These are phyloP conservation scores for Takifugu bimaculatus DNA, from an alignment of 2,113 vertebrate species.

Conservation along the genomic window DNA sequence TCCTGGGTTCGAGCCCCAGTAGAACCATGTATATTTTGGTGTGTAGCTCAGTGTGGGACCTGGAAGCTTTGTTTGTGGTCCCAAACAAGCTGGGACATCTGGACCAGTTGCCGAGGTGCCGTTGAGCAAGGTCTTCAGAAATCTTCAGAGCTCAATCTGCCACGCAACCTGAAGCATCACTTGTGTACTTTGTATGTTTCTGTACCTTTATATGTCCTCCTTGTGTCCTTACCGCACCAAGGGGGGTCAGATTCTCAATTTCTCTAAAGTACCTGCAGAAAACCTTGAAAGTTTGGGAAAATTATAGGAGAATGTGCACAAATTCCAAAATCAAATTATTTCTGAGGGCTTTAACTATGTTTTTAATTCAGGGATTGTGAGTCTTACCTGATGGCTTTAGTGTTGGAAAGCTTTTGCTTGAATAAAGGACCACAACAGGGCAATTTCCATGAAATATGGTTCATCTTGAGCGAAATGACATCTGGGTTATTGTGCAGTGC, in stretches of 20 bases:
- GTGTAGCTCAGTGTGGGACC: no score
- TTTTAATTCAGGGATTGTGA: no score
- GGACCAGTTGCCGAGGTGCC: background rate
- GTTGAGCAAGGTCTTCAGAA: background rate
- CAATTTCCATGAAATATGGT: conserved; percentile 5
- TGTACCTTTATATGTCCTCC: no score
- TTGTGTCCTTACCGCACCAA: no score
- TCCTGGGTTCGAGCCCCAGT: conserved; percentile 99
- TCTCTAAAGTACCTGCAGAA: background rate
- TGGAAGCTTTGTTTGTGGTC: background rate
- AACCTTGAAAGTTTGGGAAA: background rate
- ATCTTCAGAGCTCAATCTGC: no score
- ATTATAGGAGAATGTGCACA: background rate
- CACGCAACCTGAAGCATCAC: background rate
- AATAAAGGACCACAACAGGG: background rate
- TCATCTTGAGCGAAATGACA: conserved; percentile 11
- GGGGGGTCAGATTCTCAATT: no score
- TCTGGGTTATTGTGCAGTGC: conserved; percentile 28
- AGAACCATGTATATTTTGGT: conserved; percentile 57
- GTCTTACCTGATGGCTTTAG: no score
- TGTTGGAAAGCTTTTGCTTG: background rate
- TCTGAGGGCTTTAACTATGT: no score
- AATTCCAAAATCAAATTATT: no score
- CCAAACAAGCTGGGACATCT: background rate
- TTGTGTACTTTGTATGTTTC: no score